phyloP scores from a whole-genome alignment of 1,140 invertebrate genomes.

The Bilobella aurantiaca region DNA sequence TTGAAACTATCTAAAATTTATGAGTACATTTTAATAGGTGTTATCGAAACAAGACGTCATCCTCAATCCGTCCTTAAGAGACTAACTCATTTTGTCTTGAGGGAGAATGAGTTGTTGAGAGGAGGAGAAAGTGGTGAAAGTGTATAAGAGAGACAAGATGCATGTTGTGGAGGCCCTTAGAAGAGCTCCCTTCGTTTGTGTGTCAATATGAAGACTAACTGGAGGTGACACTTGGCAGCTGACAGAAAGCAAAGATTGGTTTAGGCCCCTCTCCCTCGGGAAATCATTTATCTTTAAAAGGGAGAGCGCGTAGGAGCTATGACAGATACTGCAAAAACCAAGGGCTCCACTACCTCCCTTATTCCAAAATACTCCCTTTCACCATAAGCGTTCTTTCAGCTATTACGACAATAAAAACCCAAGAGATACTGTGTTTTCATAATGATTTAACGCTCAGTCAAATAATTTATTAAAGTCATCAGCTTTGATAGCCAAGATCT shows the following conservation, averaged over 20 bases:
- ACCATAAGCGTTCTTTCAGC: no score
- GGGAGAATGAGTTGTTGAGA: constrained; percentile 1
- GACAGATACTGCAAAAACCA: constrained; percentile 12
- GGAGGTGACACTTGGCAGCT: constrained; percentile 35
- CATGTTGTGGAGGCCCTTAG: neutral
- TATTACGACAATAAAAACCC: no score
- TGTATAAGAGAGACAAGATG: neutral
- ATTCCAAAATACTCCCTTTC: no score
- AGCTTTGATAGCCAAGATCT: no score
- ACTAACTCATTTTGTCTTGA: neutral
- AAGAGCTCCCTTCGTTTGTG: constrained; percentile 1
- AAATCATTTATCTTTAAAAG: constrained; percentile 33
- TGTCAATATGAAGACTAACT: constrained; percentile 31
- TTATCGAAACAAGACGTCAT: neutral
- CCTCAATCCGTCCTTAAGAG: neutral
- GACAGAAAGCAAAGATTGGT: constrained; percentile 31
- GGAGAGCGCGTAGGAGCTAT: constrained; percentile 11
- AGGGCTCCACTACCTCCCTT: no score
- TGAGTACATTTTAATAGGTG: neutral
- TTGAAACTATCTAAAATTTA: neutral
- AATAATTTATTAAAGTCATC: no score
- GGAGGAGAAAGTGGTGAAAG: no score
- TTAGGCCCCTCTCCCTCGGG: constrained; percentile 25
- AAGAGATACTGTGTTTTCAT: no score
- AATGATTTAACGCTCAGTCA: no score